Conservation (phyloP, 2,888 invertebrate species). For the Eubasilissa splendida region DNA sequence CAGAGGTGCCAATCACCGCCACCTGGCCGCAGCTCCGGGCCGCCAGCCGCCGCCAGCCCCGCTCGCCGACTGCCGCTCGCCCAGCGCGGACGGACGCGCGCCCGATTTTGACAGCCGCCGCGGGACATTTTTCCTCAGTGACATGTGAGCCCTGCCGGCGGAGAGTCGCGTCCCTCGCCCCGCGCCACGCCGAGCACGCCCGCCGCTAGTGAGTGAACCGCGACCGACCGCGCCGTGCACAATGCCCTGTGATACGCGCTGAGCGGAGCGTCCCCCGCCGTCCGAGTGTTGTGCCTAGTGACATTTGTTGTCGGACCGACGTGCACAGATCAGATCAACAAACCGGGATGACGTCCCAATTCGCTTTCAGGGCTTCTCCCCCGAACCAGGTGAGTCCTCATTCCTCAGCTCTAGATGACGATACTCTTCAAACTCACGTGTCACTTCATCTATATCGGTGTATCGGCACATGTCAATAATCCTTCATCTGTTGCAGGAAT, state of each 20-base stretch:
- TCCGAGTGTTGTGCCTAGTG: neutral
- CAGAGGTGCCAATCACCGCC: constrained; percentile 60
- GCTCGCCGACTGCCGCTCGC: neutral
- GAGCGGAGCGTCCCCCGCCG: neutral
- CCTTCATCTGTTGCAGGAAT: too few species aligned
- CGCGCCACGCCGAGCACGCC: neutral
- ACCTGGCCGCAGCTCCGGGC: constrained; percentile 65
- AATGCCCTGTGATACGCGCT: neutral
- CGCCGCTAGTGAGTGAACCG: constrained; percentile 8
- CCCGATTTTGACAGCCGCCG: constrained; percentile 24
- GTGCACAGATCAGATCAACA: constrained; percentile 22
- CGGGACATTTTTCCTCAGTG: constrained; percentile 25
- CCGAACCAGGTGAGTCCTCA: constrained; percentile 69
- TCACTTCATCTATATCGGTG: too few species aligned
- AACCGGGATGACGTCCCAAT: constrained; percentile 70
- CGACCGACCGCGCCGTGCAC: neutral
- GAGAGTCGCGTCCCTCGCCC: constrained; percentile 22
- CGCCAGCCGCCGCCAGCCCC: constrained; percentile 32
- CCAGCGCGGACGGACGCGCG: constrained; percentile 7
- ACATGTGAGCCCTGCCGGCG: constrained; percentile 34
- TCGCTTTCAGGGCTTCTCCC: constrained; percentile 72
- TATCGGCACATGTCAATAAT: too few species aligned
- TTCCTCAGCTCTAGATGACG: neutral
- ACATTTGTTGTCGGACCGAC: neutral
- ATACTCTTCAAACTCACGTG: too few species aligned